Evolutionary conservation across 2,888 invertebrate genomes (phyloP).

Genomic region (Dynastes maya): DNA sequence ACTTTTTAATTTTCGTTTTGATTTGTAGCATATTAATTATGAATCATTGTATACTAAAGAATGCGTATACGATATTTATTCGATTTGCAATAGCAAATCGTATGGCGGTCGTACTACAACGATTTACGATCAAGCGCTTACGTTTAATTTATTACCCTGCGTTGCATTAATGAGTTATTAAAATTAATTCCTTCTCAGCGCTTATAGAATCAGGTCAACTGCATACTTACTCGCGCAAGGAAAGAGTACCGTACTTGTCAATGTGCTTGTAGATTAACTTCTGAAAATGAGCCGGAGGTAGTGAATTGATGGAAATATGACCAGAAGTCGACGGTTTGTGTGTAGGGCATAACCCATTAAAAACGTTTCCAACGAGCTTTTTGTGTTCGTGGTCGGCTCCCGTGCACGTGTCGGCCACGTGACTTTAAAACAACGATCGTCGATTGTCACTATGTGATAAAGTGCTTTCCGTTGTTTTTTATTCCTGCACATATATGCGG

Average conservation of each 20-base stretch:
- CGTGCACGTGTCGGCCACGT: constrained; percentile 55
- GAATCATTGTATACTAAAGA: constrained; percentile 40
- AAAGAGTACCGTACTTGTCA: constrained; percentile 39
- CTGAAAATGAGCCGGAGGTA: constrained; percentile 37
- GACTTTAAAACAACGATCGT: constrained; percentile 57
- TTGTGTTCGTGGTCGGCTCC: constrained; percentile 47
- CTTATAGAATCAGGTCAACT: constrained; percentile 47
- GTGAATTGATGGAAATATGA: constrained; percentile 37
- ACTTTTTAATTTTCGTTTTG: constrained; percentile 6
- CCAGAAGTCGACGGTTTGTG: constrained; percentile 45
- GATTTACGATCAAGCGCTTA: constrained; percentile 49
- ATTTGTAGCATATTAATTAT: constrained; percentile 16
- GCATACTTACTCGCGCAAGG: constrained; percentile 38
- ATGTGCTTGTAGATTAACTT: constrained; percentile 22
- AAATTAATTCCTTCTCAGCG: constrained; percentile 47
- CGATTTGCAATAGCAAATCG: constrained; percentile 41
- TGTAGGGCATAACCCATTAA: constrained; percentile 48
- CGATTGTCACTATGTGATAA: constrained; percentile 63
- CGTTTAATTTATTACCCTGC: constrained; percentile 47
- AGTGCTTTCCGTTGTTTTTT: constrained; percentile 61
- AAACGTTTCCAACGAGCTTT: constrained; percentile 50
- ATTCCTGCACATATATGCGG: constrained; percentile 29
- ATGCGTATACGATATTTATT: constrained; percentile 29
- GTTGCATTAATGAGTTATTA: constrained; percentile 51
- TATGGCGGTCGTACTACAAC: constrained; percentile 43